Percentiles rank a stretch among this genome's conserved stretches.
These are phyloP conservation scores for Pangasius djambal DNA, from an alignment of 2,797 vertebrate species.

Conservation along the genomic window DNA sequence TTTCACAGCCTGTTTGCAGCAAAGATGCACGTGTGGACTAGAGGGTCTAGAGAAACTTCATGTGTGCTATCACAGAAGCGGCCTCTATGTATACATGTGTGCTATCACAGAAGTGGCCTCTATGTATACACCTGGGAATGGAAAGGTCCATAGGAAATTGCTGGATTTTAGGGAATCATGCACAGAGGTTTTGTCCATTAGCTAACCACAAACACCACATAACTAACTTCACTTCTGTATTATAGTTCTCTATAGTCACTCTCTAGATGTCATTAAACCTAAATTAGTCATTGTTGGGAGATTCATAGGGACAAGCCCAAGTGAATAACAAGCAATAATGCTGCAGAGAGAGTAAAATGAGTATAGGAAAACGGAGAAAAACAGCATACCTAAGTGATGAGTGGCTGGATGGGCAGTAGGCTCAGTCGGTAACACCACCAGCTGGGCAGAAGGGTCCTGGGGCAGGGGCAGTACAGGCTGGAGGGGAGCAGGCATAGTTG, in stretches of 20 bases:
- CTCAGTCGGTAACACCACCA: constrained; percentile 92
- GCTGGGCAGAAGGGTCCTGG: constrained; percentile 88
- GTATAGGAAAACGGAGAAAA: not conserved
- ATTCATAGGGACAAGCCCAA: not conserved
- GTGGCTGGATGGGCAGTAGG: constrained; percentile 82
- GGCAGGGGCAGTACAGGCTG: constrained; percentile 91
- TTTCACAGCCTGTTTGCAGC: constrained; percentile 67
- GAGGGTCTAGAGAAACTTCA: constrained; percentile 51
- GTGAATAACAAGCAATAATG: not conserved
- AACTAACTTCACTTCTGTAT: not conserved
- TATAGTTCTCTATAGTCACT: not conserved
- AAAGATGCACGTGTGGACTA: constrained; percentile 54
- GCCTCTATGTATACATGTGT: constrained; percentile 30
- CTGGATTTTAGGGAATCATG: constrained; percentile 31
- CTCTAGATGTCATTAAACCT: not conserved
- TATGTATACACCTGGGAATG: constrained; percentile 21
- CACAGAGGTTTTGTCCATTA: constrained; percentile 33
- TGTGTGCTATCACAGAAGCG: constrained; percentile 20
- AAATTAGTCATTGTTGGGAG: not conserved
- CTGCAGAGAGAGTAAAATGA: constrained; percentile 33
- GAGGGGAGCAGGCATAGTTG: constrained; percentile 89
- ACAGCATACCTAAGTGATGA: constrained; percentile 84
- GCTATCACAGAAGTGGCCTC: constrained; percentile 13
- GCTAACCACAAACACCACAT: not conserved
- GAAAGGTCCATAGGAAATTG: constrained; percentile 50